Percentiles rank a stretch among this genome's conserved stretches.
These are phyloP conservation scores for Rhegmatorhina hoffmannsi DNA, from an alignment of 2,113 vertebrate species.

Conservation along the genomic window DNA sequence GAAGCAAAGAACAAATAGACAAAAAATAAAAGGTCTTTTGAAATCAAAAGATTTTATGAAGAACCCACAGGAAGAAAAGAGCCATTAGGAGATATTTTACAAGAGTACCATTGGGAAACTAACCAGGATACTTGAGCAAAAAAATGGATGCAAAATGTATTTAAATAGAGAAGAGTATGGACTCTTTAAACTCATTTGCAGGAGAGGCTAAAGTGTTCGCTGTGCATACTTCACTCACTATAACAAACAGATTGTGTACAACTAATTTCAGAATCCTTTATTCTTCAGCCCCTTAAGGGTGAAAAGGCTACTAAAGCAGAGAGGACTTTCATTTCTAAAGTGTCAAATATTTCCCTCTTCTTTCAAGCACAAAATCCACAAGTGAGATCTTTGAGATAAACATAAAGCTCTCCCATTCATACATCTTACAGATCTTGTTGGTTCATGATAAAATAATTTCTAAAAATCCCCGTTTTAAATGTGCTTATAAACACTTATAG, in stretches of 20 bases:
- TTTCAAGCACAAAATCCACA: background rate
- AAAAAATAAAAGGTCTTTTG: background rate
- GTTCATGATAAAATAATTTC: background rate
- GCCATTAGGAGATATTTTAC: background rate
- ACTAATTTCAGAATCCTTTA: background rate
- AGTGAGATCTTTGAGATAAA: background rate
- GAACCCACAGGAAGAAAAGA: background rate
- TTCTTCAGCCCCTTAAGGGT: background rate
- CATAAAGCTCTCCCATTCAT: background rate
- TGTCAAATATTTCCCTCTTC: background rate
- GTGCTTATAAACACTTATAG: background rate
- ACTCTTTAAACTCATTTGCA: background rate
- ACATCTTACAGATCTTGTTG: background rate
- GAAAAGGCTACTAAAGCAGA: background rate
- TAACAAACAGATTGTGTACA: fast-evolving
- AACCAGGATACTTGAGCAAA: background rate
- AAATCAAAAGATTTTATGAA: background rate
- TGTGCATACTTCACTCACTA: background rate
- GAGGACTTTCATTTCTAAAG: background rate
- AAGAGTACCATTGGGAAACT: background rate
- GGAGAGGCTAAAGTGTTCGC: background rate
- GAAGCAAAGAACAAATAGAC: background rate
- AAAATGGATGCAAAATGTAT: background rate
- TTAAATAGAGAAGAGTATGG: background rate
- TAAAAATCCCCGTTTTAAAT: background rate